Evolutionary conservation across 2,113 vertebrate genomes (phyloP).

Genomic region (Dasypus novemcinctus): DNA sequence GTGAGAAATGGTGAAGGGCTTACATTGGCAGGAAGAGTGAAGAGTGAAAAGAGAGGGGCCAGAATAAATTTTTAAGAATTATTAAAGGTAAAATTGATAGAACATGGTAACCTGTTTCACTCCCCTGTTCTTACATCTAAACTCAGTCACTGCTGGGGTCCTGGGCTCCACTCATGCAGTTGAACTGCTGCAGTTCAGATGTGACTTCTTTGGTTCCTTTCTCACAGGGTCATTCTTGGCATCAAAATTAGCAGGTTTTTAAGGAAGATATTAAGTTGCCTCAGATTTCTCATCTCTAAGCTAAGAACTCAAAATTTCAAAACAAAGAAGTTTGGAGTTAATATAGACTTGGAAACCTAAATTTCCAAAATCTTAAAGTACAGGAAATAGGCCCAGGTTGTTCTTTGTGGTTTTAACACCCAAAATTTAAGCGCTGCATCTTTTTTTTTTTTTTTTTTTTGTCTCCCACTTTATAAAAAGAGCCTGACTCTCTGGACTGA

Average conservation of each 20-base stretch:
- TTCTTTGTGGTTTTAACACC: not conserved
- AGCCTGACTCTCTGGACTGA: no score
- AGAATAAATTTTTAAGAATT: no score
- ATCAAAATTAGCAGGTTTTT: conserved; percentile 6
- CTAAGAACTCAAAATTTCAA: conserved; percentile 8
- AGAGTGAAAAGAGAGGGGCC: no score
- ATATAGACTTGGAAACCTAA: not conserved
- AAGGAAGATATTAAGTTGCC: conserved; percentile 47
- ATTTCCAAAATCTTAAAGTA: not conserved
- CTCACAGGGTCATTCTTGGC: not conserved
- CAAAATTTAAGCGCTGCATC: not conserved
- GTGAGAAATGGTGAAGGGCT: not conserved
- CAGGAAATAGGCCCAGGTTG: not conserved
- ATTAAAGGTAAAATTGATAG: not conserved
- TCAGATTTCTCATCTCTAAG: conserved; percentile 9
- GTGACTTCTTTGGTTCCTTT: not conserved
- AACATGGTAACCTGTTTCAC: not conserved
- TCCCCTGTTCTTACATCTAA: not conserved
- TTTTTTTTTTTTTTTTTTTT: no score
- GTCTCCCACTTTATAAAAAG: not conserved
- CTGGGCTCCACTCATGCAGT: rapidly evolving
- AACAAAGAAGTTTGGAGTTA: conserved; percentile 26
- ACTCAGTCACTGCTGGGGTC: not conserved
- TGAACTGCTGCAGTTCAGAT: not conserved
- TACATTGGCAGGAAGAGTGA: no score